A percentile compares a stretch with the other conserved stretches of the same genome.
Evolutionary conservation across 2,797 vertebrate species (phyloP).

Genomic region (Myotis pilosus): DNA sequence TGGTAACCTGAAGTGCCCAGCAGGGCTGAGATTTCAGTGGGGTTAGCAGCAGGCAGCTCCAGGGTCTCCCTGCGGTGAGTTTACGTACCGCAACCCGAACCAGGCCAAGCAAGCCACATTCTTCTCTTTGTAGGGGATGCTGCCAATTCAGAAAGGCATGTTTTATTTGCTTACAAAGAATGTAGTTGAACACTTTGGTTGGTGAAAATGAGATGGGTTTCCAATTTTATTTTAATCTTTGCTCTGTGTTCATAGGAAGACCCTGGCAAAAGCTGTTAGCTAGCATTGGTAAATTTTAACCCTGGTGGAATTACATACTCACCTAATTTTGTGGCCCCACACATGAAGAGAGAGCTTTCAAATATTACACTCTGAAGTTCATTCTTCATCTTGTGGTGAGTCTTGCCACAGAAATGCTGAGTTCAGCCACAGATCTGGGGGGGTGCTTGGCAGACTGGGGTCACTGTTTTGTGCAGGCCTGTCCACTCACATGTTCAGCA

Average conservation of each 20-base stretch:
- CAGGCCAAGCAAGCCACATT: neutral
- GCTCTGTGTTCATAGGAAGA: neutral
- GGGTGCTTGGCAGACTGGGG: neutral
- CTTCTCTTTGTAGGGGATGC: neutral
- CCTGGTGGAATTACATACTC: neutral
- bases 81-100: neutral
- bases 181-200: neutral
- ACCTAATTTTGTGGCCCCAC: neutral
- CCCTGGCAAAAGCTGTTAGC: neutral
- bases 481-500: neutral
- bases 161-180: neutral
- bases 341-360: conserved; percentile 23
- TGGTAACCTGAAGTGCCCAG: neutral
- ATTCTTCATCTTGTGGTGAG: neutral
- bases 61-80: neutral
- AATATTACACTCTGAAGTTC: neutral
- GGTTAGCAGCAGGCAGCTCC: neutral
- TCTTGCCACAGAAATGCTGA: neutral
- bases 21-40: neutral
- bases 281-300: neutral
- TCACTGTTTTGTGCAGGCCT: neutral
- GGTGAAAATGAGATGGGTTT: neutral
- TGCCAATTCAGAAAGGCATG: neutral
- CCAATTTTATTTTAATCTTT: conserved; percentile 31
- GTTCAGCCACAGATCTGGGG: neutral